These are phyloP conservation scores for Oscheius sp. DNA, from an alignment of 2,888 invertebrate genomes.

Conservation along the genomic window DNA sequence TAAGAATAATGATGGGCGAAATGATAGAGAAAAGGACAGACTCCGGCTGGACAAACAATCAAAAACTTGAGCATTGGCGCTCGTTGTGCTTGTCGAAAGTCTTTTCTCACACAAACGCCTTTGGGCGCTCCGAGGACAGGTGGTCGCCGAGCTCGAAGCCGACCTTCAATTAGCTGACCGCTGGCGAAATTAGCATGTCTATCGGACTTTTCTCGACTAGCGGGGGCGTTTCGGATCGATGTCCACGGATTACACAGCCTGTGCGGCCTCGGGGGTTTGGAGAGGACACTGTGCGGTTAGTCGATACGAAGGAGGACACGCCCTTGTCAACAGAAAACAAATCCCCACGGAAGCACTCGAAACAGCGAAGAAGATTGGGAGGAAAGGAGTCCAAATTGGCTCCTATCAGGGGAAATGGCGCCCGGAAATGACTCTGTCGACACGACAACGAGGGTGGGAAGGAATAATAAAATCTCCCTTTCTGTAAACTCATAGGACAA, in stretches of 20 bases:
- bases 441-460: too few species aligned
- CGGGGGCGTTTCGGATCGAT: slow-evolving; percentile 20
- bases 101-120: too few species aligned
- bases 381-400: slow-evolving; percentile 9
- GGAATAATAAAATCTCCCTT: too few species aligned
- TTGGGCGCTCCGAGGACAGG: slow-evolving; percentile 7
- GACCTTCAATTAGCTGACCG: slow-evolving; percentile 13
- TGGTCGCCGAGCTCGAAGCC: too few species aligned
- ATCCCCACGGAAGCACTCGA: slow-evolving; percentile 26
- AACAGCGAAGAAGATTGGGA: background rate
- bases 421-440: background rate
- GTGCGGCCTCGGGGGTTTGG: background rate
- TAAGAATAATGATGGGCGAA: too few species aligned
- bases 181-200: slow-evolving; percentile 13
- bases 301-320: slow-evolving; percentile 9
- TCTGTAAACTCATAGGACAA: too few species aligned
- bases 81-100: too few species aligned
- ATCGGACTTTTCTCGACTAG: slow-evolving; percentile 9
- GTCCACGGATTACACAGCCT: slow-evolving; percentile 23
- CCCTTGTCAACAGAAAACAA: slow-evolving; percentile 31
- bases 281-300: slow-evolving; percentile 12
- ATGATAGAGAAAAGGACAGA: background rate
- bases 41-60: slow-evolving; percentile 1
- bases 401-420: slow-evolving; percentile 12
- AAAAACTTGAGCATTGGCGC: background rate